A percentile compares a stretch with the other conserved stretches of the same genome.
Evolutionary conservation across 2,797 vertebrate genomes (phyloP).

Genomic region (Macropus fuliginosus): DNA sequence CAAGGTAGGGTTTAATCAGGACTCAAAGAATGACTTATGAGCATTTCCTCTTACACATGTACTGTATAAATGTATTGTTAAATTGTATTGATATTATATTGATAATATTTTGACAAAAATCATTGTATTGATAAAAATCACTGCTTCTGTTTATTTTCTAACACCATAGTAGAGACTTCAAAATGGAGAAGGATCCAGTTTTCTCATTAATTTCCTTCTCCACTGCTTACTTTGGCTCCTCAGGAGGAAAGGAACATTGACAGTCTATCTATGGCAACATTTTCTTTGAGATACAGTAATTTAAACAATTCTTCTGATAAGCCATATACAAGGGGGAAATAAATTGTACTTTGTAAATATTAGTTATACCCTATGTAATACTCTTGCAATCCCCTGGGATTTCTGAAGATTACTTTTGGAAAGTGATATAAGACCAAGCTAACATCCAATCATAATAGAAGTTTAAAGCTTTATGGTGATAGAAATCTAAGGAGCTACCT

Average conservation of each 20-base stretch:
- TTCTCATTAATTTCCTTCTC: background rate
- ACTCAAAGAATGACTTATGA: rapidly evolving
- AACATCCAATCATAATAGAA: background rate
- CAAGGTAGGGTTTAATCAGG: background rate
- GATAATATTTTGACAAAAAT: no score
- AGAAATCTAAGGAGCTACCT: background rate
- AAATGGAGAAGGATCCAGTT: background rate
- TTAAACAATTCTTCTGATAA: conserved; percentile 25
- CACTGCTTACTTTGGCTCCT: background rate
- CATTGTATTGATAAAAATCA: background rate
- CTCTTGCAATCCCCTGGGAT: background rate
- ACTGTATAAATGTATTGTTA: no score
- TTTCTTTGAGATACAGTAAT: conserved; percentile 11
- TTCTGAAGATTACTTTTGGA: conserved; percentile 50
- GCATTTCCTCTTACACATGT: background rate
- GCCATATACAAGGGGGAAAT: background rate
- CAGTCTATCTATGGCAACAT: background rate
- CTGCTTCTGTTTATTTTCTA: background rate
- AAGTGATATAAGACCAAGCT: conserved; percentile 12
- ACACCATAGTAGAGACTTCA: background rate
- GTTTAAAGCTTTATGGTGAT: conserved; percentile 10
- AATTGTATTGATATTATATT: no score
- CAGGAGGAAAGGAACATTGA: background rate
- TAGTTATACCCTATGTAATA: background rate
- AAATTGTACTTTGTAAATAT: background rate